Percentiles rank a stretch among this genome's conserved stretches.
phyloP scores from a whole-genome alignment of 2,113 vertebrate species.

The Scopus umbretta region DNA sequence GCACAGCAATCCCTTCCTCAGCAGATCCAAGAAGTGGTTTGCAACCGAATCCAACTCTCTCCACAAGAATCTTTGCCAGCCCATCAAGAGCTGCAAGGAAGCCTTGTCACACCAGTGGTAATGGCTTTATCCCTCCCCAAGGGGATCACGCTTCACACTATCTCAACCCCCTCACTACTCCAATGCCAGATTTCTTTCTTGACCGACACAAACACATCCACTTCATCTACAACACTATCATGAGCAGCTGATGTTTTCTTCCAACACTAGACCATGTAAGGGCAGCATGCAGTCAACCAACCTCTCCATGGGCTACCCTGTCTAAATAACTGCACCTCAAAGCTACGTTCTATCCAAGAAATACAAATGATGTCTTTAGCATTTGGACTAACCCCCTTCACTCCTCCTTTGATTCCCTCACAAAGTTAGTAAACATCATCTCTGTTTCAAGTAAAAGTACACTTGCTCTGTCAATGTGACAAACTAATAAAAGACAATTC shows the following conservation, averaged over 20 bases:
- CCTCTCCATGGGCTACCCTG: background rate
- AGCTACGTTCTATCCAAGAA: background rate
- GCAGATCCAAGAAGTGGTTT: background rate
- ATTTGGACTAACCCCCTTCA: background rate
- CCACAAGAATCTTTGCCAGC: background rate
- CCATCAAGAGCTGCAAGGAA: background rate
- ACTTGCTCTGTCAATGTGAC: background rate
- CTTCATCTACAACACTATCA: background rate
- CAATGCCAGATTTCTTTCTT: background rate
- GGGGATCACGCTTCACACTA: background rate
- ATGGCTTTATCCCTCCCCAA: background rate
- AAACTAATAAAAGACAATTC: background rate
- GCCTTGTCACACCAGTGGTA: background rate
- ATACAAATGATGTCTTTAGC: background rate
- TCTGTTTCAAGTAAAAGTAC: background rate
- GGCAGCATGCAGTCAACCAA: background rate
- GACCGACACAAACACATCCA: background rate
- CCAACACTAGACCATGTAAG: background rate
- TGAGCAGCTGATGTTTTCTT: background rate
- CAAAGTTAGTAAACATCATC: background rate
- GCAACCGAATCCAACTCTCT: background rate
- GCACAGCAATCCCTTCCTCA: background rate
- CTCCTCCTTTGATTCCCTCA: background rate
- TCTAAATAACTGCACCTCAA: background rate
- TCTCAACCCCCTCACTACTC: background rate